Evolutionary conservation across 2,797 vertebrate species (phyloP).

Genomic region (Benthosema pterotum): DNA sequence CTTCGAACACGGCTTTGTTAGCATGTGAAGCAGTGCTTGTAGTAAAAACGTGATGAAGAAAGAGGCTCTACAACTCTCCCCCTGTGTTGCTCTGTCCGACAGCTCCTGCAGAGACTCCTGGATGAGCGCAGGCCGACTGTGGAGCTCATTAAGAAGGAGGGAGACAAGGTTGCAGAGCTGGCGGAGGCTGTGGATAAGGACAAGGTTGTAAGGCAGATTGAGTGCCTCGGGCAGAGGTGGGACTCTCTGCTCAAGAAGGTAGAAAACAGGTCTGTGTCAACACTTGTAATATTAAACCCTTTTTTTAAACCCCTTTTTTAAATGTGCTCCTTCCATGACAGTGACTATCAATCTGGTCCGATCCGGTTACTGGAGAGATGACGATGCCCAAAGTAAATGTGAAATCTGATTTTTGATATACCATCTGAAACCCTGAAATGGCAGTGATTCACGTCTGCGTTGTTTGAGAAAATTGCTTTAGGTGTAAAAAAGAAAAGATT

Average conservation of each 20-base stretch:
- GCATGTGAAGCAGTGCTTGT: constrained; percentile 16
- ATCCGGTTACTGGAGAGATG: too few species aligned
- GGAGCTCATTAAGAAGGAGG: constrained; percentile 93
- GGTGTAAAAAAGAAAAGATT: too few species aligned
- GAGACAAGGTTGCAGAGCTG: constrained; percentile 90
- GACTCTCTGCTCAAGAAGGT: constrained; percentile 91
- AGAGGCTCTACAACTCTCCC: constrained; percentile 50
- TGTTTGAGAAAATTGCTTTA: too few species aligned
- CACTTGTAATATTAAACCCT: constrained; percentile 19
- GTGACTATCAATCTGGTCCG: not conserved
- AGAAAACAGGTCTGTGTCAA: constrained; percentile 86
- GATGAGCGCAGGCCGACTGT: constrained; percentile 94
- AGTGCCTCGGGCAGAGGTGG: constrained; percentile 92
- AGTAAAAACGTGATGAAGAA: constrained; percentile 34
- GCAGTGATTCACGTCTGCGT: too few species aligned
- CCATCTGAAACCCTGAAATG: too few species aligned
- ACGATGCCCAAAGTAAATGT: not conserved
- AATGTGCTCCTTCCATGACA: not conserved
- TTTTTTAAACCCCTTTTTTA: too few species aligned
- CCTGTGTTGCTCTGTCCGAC: constrained; percentile 52
- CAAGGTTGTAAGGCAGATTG: constrained; percentile 91
- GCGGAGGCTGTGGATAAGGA: constrained; percentile 91
- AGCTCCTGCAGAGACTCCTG: constrained; percentile 95
- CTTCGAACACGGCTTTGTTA: constrained; percentile 58
- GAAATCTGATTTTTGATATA: too few species aligned